phyloP scores from a whole-genome alignment of 2,888 invertebrate genomes.

The Aleiodes leptofemur region DNA sequence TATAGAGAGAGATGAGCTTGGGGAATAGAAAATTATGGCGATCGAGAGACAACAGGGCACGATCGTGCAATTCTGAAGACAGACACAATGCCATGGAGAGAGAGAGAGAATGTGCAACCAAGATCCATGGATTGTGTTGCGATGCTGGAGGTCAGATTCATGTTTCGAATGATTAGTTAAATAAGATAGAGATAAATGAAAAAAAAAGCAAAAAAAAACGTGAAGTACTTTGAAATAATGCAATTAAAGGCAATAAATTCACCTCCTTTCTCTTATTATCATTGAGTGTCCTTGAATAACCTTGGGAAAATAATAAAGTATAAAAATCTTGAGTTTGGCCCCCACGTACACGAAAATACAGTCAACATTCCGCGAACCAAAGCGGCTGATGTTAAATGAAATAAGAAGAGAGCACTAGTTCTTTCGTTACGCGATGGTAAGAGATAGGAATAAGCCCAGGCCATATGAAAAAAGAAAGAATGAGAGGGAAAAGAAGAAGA shows the following conservation, averaged over 20 bases:
- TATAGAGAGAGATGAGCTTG: too few species aligned
- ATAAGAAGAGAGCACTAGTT: slow-evolving; percentile 18
- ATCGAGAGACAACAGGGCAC: slow-evolving; percentile 62
- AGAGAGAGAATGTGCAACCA: slow-evolving; percentile 1
- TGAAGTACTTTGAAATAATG: not conserved
- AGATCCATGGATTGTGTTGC: not conserved
- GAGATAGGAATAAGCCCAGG: slow-evolving; percentile 46
- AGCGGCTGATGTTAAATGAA: slow-evolving; percentile 33
- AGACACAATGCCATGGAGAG: slow-evolving; percentile 50
- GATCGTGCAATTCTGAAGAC: slow-evolving; percentile 57
- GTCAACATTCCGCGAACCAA: slow-evolving; percentile 36
- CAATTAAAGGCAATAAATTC: slow-evolving; percentile 35
- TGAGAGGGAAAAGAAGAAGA: slow-evolving; percentile 50
- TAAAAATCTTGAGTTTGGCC: not conserved
- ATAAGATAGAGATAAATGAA: not conserved
- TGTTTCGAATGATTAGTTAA: slow-evolving; percentile 44
- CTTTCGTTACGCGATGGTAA: slow-evolving; percentile 24
- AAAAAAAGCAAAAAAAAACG: not conserved
- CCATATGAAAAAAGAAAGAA: slow-evolving; percentile 52
- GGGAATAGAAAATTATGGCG: slow-evolving; percentile 64
- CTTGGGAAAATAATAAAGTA: slow-evolving; percentile 30
- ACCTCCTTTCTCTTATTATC: not conserved
- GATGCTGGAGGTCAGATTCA: slow-evolving; percentile 58
- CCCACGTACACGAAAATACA: slow-evolving; percentile 10
- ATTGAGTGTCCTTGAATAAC: slow-evolving; percentile 6